phyloP scores from a whole-genome alignment of 2,797 vertebrate species.

The Crenichthys baileyi region DNA sequence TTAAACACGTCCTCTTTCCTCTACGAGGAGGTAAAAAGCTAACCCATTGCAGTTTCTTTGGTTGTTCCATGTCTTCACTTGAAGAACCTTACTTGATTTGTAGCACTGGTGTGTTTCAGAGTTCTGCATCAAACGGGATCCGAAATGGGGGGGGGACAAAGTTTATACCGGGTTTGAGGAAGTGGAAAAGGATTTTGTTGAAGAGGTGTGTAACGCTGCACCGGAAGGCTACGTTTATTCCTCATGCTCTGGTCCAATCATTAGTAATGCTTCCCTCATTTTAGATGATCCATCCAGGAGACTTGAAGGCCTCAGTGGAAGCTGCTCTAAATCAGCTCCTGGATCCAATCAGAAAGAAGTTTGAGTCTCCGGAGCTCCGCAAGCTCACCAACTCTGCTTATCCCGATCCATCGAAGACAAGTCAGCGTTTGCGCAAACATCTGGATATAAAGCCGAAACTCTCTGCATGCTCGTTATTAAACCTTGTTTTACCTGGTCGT shows the following conservation, averaged over 20 bases:
- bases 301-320: slow-evolving; percentile 95
- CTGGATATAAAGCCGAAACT: not conserved
- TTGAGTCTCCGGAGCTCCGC: slow-evolving; percentile 87
- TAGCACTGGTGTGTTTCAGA: slow-evolving; percentile 74
- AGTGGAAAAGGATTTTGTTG: slow-evolving; percentile 93
- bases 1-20: slow-evolving; percentile 93
- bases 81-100: not conserved
- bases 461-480: not conserved
- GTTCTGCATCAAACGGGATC: slow-evolving; percentile 91
- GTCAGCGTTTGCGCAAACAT: slow-evolving; percentile 76
- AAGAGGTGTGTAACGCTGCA: slow-evolving; percentile 79
- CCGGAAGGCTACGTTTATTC: not conserved
- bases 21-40: slow-evolving; percentile 86
- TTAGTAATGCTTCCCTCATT: not conserved
- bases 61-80: not conserved
- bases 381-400: slow-evolving; percentile 88
- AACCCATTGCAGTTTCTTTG: not conserved
- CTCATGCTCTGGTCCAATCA: not conserved
- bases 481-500: slow-evolving; percentile 6
- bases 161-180: slow-evolving; percentile 86
- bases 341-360: slow-evolving; percentile 96
- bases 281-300: slow-evolving; percentile 92
- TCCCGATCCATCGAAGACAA: slow-evolving; percentile 86
- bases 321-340: slow-evolving; percentile 90
- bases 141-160: slow-evolving; percentile 95